Percentiles rank a stretch among this genome's conserved stretches.
phyloP scores from a whole-genome alignment of 2,113 vertebrate species.

The Alexandromys fortis region DNA sequence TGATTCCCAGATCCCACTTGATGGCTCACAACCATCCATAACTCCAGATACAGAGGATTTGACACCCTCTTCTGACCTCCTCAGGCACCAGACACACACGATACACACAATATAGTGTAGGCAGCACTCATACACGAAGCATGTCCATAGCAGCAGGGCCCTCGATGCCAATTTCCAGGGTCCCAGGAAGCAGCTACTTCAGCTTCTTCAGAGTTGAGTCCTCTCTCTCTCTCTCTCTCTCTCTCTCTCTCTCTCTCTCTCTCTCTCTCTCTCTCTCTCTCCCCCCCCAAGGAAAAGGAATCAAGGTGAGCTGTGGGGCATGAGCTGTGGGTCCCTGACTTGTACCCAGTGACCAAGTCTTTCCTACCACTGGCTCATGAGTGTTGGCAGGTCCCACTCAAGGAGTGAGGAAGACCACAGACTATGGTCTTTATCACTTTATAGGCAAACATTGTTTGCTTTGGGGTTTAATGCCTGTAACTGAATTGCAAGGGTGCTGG shows the following conservation, averaged over 20 bases:
- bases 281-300: neutral
- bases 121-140: neutral
- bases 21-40: neutral
- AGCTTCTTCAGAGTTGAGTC: slow-evolving; percentile 26
- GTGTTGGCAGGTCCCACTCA: neutral
- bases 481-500: neutral
- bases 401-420: neutral
- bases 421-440: neutral
- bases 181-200: slow-evolving; percentile 7
- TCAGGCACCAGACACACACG: neutral
- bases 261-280: neutral
- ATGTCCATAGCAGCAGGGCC: neutral
- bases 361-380: slow-evolving; percentile 2
- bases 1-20: neutral
- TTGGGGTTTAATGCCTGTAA: neutral
- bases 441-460: neutral
- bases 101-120: neutral
- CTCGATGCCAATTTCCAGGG: neutral
- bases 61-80: neutral
- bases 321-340: neutral
- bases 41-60: neutral
- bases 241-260: neutral
- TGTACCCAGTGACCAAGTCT: neutral
- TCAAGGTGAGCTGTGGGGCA: neutral
- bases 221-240: neutral